phyloP scores from a whole-genome alignment of 2,113 vertebrate genomes.

The Archilochus colubris region DNA sequence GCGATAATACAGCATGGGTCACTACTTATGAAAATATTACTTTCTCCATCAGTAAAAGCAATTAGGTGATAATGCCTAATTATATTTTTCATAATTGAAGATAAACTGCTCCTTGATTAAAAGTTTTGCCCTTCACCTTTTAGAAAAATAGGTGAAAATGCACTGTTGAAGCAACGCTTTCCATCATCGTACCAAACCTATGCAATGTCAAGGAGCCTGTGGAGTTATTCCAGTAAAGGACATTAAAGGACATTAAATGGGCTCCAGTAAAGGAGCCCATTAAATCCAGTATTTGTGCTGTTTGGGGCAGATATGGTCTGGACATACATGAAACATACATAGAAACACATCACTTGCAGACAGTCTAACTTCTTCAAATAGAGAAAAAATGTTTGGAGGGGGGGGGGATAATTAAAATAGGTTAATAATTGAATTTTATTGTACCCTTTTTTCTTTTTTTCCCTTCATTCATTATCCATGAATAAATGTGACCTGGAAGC shows the following conservation, averaged over 20 bases:
- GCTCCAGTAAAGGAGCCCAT: too few species aligned
- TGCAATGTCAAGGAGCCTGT: conserved; percentile 48
- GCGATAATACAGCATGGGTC: conserved; percentile 60
- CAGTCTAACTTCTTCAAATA: not conserved
- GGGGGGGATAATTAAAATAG: not conserved
- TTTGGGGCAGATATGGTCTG: not conserved
- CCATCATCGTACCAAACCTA: conserved; percentile 26
- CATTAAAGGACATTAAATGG: too few species aligned
- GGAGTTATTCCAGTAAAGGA: conserved; percentile 2
- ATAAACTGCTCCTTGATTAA: conserved; percentile 75
- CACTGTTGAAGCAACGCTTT: conserved; percentile 12
- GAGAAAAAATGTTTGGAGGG: not conserved
- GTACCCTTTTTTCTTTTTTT: not conserved
- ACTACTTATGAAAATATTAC: conserved; percentile 70
- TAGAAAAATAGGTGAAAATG: conserved; percentile 71
- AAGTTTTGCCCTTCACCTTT: conserved; percentile 73
- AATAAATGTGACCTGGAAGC: conserved; percentile 31
- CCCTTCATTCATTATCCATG: conserved; percentile 34
- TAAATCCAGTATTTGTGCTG: conserved; percentile 18
- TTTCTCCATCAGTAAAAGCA: conserved; percentile 73
- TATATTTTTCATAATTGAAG: conserved; percentile 79
- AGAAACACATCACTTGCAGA: not conserved
- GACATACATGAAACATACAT: not conserved
- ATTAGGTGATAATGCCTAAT: conserved; percentile 77
- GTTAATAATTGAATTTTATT: conserved; percentile 17